phyloP scores from a whole-genome alignment of 2,888 invertebrate genomes.

The Cartodere bifasciata region DNA sequence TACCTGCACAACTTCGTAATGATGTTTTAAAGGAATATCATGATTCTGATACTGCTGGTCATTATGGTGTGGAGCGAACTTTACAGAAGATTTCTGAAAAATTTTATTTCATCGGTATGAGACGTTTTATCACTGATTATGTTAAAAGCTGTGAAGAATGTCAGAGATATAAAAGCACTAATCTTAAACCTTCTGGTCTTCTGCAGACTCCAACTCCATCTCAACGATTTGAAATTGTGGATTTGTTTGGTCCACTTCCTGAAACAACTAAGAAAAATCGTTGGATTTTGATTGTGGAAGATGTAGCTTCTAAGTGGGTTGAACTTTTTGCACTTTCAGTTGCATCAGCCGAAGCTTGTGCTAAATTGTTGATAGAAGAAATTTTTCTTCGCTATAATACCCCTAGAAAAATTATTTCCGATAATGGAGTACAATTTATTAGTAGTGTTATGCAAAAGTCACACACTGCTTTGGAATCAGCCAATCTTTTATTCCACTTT shows the following conservation, averaged over 20 bases:
- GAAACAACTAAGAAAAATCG: conserved; percentile 10
- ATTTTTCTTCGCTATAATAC: conserved; percentile 23
- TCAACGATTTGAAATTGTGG: conserved; percentile 21
- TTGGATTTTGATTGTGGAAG: conserved; percentile 21
- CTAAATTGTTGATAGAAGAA: conserved; percentile 18
- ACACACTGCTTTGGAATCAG: conserved; percentile 19
- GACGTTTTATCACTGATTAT: conserved; percentile 14
- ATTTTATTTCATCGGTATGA: conserved; percentile 21
- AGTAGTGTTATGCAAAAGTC: conserved; percentile 24
- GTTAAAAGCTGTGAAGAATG: conserved; percentile 19
- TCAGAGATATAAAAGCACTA: conserved; percentile 20
- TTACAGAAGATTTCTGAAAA: conserved; percentile 12
- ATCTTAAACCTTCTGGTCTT: conserved; percentile 21
- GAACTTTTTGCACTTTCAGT: conserved; percentile 16
- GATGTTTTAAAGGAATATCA: conserved; percentile 17
- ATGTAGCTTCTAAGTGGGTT: conserved; percentile 20
- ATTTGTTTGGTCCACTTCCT: conserved; percentile 22
- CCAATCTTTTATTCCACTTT: conserved; percentile 19
- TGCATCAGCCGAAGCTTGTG: conserved; percentile 20
- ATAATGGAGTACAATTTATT: conserved; percentile 28
- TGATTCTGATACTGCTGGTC: conserved; percentile 18
- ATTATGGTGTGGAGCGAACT: conserved; percentile 22
- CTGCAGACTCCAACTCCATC: conserved; percentile 17
- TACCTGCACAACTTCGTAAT: conserved; percentile 12
- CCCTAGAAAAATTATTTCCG: conserved; percentile 24